Evolutionary conservation across 2,888 invertebrate species (phyloP), one percentile per base, ranked within the genome.

Genomic region (Tanytarsus gracilentus): DNA sequence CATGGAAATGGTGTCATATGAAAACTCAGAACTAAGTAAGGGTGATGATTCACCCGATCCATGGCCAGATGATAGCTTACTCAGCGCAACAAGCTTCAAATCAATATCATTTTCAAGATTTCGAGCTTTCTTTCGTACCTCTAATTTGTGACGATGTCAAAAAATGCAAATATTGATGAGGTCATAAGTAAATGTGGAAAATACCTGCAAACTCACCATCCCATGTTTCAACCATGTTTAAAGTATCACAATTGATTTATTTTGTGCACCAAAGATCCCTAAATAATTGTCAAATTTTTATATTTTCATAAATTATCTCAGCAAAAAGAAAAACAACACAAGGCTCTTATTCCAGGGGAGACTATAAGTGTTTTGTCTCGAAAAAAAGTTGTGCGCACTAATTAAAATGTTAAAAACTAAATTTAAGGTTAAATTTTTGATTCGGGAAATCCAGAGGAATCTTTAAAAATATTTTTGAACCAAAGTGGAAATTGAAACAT

Each of bases 91-190:
- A 64, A 98, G 77, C 73, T 98, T 98, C 9, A 92, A 78, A 73
- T 98, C 98, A 66, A 98, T 92, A 71, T 96, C 97, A 78, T 96
- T 97, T 75, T 98, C 98, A 56, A 97, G 75, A 63, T 87, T 84
- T 62, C 97, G 79, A 1, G 98, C 97, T 73, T 94, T 91, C 72
- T 93, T 94, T 58, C 96, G 80, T 61, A 96, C 75, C 72, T 92
- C 96, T 94, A 69, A 63, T 77, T 76, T 9, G 7, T 26, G 9
- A 26, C 1, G 4, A 26, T 25, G n/a, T 23, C 7, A 8, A 5
- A 14, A 16, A 18, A 2, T 16, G 2, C 14, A 1, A 16, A 16
- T 18, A 16, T 26, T 50, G 50, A 18, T 26, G 26, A n/a, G 14
- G 7, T 6, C 14, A 26, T 23, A 4, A n/a, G n/a, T n/a, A 51